Evolutionary conservation across 2,888 invertebrate species (phyloP).

Genomic region (Strigamia maritima): DNA sequence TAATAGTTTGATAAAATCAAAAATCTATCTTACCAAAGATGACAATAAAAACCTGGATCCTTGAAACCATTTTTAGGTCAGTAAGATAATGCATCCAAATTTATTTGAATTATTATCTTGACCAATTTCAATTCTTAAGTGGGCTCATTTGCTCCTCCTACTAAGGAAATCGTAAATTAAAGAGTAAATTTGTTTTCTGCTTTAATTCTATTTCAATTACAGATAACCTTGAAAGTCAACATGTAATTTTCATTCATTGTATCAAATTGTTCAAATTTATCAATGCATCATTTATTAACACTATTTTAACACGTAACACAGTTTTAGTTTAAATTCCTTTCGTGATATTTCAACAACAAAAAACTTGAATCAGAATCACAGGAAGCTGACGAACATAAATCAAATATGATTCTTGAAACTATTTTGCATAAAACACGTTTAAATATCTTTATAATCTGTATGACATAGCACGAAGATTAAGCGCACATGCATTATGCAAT

Average conservation of each 20-base stretch:
- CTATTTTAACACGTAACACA: neutral
- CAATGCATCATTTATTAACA: no score
- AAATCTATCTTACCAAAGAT: neutral
- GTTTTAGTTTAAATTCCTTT: no score
- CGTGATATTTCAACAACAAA: no score
- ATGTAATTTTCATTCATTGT: neutral
- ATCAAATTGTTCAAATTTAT: no score
- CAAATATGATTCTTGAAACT: neutral
- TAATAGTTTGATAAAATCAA: neutral
- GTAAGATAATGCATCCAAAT: neutral
- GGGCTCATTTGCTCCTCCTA: neutral
- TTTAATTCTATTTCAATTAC: neutral
- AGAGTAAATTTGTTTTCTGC: slow-evolving; percentile 1
- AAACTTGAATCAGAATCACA: neutral
- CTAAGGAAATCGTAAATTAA: slow-evolving; percentile 27
- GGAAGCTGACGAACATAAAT: neutral
- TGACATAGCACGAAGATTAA: neutral
- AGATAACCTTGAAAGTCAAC: neutral
- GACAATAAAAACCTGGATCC: neutral
- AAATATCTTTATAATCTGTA: no score
- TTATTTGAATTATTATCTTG: neutral
- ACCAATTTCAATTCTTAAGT: slow-evolving; percentile 1
- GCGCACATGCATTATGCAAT: neutral
- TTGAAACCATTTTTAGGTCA: slow-evolving; percentile 9
- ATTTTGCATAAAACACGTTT: neutral